Evolutionary conservation across 2,113 vertebrate species (phyloP), one percentile per base, ranked within the genome.

Genomic region (Canis aureus): DNA sequence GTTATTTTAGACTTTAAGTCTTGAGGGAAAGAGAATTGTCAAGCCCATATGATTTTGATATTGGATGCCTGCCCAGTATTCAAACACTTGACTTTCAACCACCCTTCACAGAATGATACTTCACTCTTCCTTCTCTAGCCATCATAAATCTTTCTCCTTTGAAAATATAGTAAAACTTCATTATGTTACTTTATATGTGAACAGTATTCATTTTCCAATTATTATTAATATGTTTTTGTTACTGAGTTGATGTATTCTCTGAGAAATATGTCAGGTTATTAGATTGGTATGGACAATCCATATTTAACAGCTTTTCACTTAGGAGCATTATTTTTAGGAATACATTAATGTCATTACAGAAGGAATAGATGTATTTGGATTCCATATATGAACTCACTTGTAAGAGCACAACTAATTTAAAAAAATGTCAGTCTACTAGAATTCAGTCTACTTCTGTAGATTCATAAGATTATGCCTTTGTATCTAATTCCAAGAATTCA

Each of bases 1-100:
- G 27, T 84, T 93, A 92, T 71, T 73, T 95, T 78, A 88, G 19
- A 29, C 17, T 76, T 86, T 84, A 93, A 82, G 22, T 74, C 59
- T 74, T 66, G 89, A 80, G 17, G 35, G 25, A 32, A 86, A 84
- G 74, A 81, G 38, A 73, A 55, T 73, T 81, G 12, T 91, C 62
- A 91, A 60, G 81, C 64, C 25, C 78, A 49, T 38, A n/a, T 29
- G 16, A 66, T 79, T 92, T 66, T 86, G 35, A 43, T 29, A 64
- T 16, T 85, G 38, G 85, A 81, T 85, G 17, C 53, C 59, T 92
- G 64, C 49, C 59, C n/a, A 81, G 1, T 89, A 86, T 57, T 85
- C 79, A 78, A 96, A 92, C 43, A 76, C 27, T 22, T 86, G 60
- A 62, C 22, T 92, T 82, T 55, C n/a, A 0, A 67, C 20, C 25